phyloP scores from a whole-genome alignment of 2,797 vertebrate species.

The Pelodytes ibericus region DNA sequence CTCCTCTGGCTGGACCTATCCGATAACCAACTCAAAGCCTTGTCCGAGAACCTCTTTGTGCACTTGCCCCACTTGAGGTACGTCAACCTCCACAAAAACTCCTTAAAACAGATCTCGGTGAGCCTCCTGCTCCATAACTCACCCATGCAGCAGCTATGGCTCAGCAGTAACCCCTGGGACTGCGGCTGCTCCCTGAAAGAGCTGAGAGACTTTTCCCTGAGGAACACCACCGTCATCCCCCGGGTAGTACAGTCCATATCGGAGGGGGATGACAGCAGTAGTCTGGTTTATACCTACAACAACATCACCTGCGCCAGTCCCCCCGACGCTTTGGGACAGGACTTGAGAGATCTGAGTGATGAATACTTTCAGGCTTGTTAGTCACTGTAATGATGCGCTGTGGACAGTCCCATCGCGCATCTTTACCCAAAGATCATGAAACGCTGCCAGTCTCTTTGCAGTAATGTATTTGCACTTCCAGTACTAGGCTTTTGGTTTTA shows the following conservation, averaged over 20 bases:
- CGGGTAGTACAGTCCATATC: constrained; percentile 81
- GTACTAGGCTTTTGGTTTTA: too few species aligned
- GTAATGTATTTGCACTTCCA: too few species aligned
- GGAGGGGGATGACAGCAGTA: constrained; percentile 83
- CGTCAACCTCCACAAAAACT: constrained; percentile 85
- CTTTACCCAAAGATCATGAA: too few species aligned
- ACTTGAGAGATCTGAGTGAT: constrained; percentile 81
- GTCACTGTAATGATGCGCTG: constrained; percentile 50
- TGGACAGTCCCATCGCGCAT: too few species aligned
- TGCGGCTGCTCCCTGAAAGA: constrained; percentile 82
- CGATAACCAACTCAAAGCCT: constrained; percentile 72
- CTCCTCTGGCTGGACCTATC: constrained; percentile 83
- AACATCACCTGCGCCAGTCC: constrained; percentile 91
- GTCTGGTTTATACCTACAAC: constrained; percentile 83
- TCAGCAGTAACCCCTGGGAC: constrained; percentile 90
- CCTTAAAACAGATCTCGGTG: constrained; percentile 71
- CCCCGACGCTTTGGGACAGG: constrained; percentile 73
- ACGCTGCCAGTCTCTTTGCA: too few species aligned
- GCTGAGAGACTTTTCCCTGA: constrained; percentile 81
- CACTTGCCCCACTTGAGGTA: constrained; percentile 80
- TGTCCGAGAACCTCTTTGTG: constrained; percentile 73
- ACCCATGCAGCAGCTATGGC: constrained; percentile 85
- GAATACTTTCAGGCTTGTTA: constrained; percentile 83
- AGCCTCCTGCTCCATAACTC: constrained; percentile 68
- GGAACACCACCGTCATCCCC: constrained; percentile 76